phyloP scores from a whole-genome alignment of 1,140 invertebrate species.

The Plutomurus gul region DNA sequence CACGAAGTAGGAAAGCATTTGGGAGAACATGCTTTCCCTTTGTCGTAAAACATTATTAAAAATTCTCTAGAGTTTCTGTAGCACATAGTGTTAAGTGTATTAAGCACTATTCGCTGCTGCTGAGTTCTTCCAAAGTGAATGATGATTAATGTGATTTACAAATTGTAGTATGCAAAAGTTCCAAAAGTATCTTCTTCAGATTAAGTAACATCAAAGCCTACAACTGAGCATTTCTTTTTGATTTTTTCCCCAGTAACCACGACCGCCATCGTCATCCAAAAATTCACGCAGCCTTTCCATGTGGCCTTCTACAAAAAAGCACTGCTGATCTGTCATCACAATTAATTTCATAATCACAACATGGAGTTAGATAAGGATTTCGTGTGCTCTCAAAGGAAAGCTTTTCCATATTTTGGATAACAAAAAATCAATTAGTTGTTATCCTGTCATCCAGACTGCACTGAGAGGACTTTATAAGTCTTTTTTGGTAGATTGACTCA shows the following conservation, averaged over 20 bases:
- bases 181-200: not conserved
- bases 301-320: not conserved
- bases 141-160: not conserved
- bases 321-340: not conserved
- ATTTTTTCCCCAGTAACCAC: not conserved
- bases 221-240: not conserved
- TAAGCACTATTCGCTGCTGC: not conserved
- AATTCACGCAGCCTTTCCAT: not conserved
- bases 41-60: constrained; percentile 23
- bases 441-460: no score
- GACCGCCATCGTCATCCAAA: not conserved
- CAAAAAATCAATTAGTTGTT: not conserved
- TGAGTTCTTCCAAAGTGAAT: not conserved
- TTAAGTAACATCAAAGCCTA: not conserved
- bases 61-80: not conserved
- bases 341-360: constrained; percentile 9
- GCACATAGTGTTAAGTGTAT: not conserved
- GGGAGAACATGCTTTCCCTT: not conserved
- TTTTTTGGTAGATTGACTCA: no score
- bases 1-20: not conserved
- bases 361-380: not conserved
- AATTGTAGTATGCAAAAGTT: not conserved
- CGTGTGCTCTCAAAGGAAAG: not conserved
- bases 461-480: no score
- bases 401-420: not conserved